A percentile compares a stretch with the other conserved stretches of the same genome.
Conservation (phyloP, 2,113 vertebrate genomes). For the Myotis brandtii region DNA sequence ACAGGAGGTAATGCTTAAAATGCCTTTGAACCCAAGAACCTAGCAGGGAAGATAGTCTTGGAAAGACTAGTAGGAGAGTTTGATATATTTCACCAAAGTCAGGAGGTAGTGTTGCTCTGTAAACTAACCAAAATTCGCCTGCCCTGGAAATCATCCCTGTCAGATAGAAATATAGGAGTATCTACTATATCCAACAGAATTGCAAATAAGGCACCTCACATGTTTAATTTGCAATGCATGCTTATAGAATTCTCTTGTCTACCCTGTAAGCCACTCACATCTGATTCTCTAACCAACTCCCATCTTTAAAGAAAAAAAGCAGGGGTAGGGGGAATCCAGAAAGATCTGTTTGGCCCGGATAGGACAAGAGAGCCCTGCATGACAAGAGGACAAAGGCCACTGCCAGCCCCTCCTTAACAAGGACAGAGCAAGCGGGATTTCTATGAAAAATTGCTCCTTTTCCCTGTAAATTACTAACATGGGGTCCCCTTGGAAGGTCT, state of each 20-base stretch:
- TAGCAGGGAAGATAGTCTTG: background rate
- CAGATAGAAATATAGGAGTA: slow-evolving; percentile 72
- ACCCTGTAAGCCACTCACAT: slow-evolving; percentile 59
- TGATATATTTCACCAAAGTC: slow-evolving; percentile 21
- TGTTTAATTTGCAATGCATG: slow-evolving; percentile 69
- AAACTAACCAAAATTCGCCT: slow-evolving; percentile 55
- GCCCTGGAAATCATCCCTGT: slow-evolving; percentile 65
- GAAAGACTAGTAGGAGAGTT: background rate
- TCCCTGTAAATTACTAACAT: background rate
- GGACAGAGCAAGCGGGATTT: background rate
- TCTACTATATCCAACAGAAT: slow-evolving; percentile 68
- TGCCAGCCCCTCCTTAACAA: background rate
- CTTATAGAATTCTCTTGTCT: slow-evolving; percentile 66
- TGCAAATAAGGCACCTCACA: slow-evolving; percentile 76
- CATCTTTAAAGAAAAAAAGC: background rate
- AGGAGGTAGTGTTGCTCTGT: slow-evolving; percentile 3
- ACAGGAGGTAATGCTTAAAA: slow-evolving; percentile 17
- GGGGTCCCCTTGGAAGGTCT: too few species aligned
- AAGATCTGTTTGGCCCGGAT: background rate
- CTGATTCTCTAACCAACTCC: slow-evolving; percentile 66
- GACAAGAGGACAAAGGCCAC: slow-evolving; percentile 65
- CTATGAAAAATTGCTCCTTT: slow-evolving; percentile 17
- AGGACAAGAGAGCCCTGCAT: background rate
- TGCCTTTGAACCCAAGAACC: slow-evolving; percentile 29
- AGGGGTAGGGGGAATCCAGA: background rate